phyloP scores from a whole-genome alignment of 2,797 vertebrate genomes.

The Steatocranus sp. region DNA sequence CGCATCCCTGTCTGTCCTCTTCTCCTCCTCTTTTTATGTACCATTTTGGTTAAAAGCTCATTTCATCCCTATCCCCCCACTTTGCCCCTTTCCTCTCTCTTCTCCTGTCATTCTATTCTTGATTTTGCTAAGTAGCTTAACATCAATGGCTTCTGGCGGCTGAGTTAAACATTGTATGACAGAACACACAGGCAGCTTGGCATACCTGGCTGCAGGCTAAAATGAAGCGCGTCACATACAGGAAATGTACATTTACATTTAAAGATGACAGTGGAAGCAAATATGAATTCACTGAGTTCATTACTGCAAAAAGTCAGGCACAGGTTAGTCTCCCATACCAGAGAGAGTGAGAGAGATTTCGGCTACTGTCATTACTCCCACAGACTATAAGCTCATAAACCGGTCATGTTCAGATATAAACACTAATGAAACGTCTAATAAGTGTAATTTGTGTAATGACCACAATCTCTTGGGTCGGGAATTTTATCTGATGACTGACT shows the following conservation, averaged over 20 bases:
- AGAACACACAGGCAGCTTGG: conserved; percentile 22
- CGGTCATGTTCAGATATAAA: background rate
- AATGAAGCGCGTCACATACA: background rate
- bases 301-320: background rate
- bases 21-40: background rate
- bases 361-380: background rate
- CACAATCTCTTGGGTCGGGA: background rate
- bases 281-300: background rate
- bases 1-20: background rate
- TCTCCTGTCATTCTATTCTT: conserved; percentile 46
- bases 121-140: conserved; percentile 57
- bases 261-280: background rate
- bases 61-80: conserved; percentile 25
- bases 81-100: conserved; percentile 27
- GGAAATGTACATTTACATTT: background rate
- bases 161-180: conserved; percentile 44
- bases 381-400: background rate
- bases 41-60: conserved; percentile 26
- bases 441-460: background rate
- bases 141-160: conserved; percentile 43
- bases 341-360: background rate
- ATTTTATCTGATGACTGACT: background rate
- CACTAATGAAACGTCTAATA: background rate
- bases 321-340: background rate
- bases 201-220: conserved; percentile 29